phyloP scores from a whole-genome alignment of 2,113 vertebrate species.

The Hippocampus barbouri region DNA sequence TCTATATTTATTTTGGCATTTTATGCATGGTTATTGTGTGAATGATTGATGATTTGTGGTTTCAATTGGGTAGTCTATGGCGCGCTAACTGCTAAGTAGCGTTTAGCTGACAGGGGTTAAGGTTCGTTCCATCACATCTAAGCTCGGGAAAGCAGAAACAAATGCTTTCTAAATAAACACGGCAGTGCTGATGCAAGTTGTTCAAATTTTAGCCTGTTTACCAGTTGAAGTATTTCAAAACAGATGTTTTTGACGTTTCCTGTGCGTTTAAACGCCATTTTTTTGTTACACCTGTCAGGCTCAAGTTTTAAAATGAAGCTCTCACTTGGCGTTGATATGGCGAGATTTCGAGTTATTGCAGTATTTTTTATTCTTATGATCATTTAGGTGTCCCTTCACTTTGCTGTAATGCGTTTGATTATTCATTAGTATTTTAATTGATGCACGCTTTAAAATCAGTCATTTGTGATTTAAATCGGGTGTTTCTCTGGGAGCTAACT shows the following conservation, averaged over 20 bases:
- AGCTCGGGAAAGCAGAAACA: constrained; percentile 16
- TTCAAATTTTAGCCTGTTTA: not conserved
- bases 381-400: not conserved
- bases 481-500: not conserved
- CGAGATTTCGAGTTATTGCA: not conserved
- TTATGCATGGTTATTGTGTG: not conserved
- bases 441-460: not conserved
- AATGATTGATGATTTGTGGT: not conserved
- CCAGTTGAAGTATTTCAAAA: not conserved
- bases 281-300: constrained; percentile 1
- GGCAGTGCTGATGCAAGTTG: not conserved
- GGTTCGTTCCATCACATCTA: constrained; percentile 47
- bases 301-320: not conserved
- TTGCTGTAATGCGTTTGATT: not conserved
- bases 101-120: constrained; percentile 22
- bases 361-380: not conserved
- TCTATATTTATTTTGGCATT: not conserved
- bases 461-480: not conserved
- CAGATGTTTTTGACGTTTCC: not conserved
- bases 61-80: not conserved
- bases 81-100: constrained; percentile 50
- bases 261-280: not conserved
- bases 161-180: not conserved
- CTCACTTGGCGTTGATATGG: not conserved
- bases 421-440: not conserved